These are phyloP conservation scores for Coregonus sp. DNA, from an alignment of 2,797 vertebrate genomes.

Conservation along the genomic window DNA sequence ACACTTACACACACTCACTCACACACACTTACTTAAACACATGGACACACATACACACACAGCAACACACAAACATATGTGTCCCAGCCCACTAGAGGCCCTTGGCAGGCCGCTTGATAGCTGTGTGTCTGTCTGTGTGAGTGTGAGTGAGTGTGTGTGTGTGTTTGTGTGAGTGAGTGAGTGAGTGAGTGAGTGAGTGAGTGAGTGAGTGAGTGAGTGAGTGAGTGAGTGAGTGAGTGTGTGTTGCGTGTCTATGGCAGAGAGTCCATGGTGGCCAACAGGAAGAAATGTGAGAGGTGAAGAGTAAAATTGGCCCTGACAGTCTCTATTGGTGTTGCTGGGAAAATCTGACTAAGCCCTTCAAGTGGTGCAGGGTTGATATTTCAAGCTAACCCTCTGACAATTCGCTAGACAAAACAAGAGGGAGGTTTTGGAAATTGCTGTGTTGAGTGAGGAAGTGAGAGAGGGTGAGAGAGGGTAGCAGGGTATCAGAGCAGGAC, in stretches of 20 bases:
- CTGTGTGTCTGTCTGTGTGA: conserved; percentile 17
- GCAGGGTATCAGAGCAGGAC: conserved; percentile 25
- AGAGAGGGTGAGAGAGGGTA: conserved; percentile 23
- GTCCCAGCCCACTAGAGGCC: background rate
- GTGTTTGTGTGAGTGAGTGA: too few species aligned
- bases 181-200: too few species aligned
- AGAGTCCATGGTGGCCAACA: conserved; percentile 37
- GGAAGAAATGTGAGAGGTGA: conserved; percentile 48
- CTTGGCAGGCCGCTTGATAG: background rate
- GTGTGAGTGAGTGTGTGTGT: too few species aligned
- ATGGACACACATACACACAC: background rate
- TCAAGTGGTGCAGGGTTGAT: conserved; percentile 52
- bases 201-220: too few species aligned
- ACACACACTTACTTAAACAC: conserved; percentile 19
- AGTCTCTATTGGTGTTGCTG: conserved; percentile 56
- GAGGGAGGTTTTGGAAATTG: conserved; percentile 45
- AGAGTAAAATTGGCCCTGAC: conserved; percentile 59
- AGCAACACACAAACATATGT: background rate
- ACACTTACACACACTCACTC: conserved; percentile 23
- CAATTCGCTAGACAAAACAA: conserved; percentile 59
- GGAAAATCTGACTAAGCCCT: conserved; percentile 64
- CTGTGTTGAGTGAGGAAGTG: conserved; percentile 52
- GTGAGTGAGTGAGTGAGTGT: conserved; percentile 18
- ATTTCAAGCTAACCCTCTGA: conserved; percentile 53
- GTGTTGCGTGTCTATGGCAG: too few species aligned